A percentile compares a stretch with the other conserved stretches of the same genome.
These are phyloP conservation scores for Syritta pipiens DNA, from an alignment of 2,888 invertebrate species.

Conservation along the genomic window DNA sequence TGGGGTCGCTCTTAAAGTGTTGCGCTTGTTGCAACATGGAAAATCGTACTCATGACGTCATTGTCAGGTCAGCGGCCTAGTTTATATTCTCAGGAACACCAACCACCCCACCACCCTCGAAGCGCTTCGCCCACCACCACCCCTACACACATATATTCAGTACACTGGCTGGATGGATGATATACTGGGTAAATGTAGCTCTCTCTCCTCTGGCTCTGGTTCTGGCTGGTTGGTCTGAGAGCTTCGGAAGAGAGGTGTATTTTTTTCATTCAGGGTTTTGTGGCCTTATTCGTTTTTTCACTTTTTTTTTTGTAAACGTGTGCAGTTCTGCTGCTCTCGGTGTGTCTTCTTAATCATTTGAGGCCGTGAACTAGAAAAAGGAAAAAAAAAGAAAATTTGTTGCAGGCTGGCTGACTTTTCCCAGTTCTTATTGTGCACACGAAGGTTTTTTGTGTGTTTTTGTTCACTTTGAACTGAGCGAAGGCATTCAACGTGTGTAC, in stretches of 20 bases:
- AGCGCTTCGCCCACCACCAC: constrained; percentile 15
- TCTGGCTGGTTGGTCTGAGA: constrained; percentile 33
- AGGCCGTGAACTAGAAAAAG: constrained; percentile 64
- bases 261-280: constrained; percentile 51
- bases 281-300: constrained; percentile 14
- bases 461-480: too few relatives aligned
- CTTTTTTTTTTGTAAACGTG: not conserved
- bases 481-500: too few relatives aligned
- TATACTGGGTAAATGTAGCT: too few relatives aligned
- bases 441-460: too few relatives aligned
- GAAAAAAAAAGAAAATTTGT: too few relatives aligned
- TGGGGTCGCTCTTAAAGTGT: constrained; percentile 35
- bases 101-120: not conserved
- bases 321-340: not conserved
- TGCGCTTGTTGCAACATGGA: constrained; percentile 64
- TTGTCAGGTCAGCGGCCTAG: constrained; percentile 79
- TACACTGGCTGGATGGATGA: constrained; percentile 15
- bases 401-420: constrained; percentile 47
- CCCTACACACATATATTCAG: too few relatives aligned
- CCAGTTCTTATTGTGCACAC: not conserved
- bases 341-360: constrained; percentile 29
- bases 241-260: constrained; percentile 17
- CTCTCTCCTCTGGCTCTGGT: too few relatives aligned
- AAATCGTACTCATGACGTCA: constrained; percentile 77
- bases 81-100: constrained; percentile 70